phyloP scores from a whole-genome alignment of 64 coral and sea anemone species.

The Montipora foliosa region DNA sequence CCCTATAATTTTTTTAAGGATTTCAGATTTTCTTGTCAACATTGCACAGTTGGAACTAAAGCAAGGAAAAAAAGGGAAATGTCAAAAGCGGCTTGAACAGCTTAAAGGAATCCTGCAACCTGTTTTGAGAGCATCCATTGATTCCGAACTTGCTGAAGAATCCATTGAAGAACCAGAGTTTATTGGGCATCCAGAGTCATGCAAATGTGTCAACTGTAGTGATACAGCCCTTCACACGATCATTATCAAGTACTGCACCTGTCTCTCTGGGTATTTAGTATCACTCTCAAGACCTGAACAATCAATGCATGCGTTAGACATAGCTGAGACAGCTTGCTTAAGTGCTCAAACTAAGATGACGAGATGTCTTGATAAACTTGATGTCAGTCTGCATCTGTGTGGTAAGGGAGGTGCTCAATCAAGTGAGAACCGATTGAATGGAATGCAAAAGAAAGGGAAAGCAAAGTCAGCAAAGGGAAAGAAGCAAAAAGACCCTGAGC shows the following conservation, averaged over 20 bases:
- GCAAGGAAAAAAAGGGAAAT: slow-evolving; percentile 60
- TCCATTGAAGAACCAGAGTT: slow-evolving; percentile 55
- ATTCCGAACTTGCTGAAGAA: neutral
- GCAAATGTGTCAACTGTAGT: slow-evolving; percentile 68
- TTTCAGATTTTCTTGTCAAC: slow-evolving; percentile 62
- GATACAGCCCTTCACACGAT: slow-evolving; percentile 73
- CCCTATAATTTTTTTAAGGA: slow-evolving; percentile 19
- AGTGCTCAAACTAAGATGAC: slow-evolving; percentile 39
- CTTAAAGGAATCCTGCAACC: slow-evolving; percentile 61
- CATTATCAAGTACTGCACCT: slow-evolving; percentile 42
- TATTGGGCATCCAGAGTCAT: slow-evolving; percentile 58
- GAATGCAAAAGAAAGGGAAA: slow-evolving; percentile 40
- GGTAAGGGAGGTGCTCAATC: neutral
- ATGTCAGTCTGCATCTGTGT: slow-evolving; percentile 38
- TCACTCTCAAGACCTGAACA: slow-evolving; percentile 36
- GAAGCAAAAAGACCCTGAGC: slow-evolving; percentile 2
- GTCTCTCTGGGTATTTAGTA: slow-evolving; percentile 62
- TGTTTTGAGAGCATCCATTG: slow-evolving; percentile 2
- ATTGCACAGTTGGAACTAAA: slow-evolving; percentile 67
- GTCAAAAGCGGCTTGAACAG: slow-evolving; percentile 57
- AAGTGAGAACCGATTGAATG: neutral
- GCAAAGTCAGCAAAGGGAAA: slow-evolving; percentile 30
- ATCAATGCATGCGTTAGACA: slow-evolving; percentile 21
- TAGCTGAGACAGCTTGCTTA: slow-evolving; percentile 37
- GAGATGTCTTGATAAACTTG: slow-evolving; percentile 57